These are phyloP conservation scores for Heliconius melpomene DNA, from an alignment of 1,140 invertebrate species.

Conservation along the genomic window DNA sequence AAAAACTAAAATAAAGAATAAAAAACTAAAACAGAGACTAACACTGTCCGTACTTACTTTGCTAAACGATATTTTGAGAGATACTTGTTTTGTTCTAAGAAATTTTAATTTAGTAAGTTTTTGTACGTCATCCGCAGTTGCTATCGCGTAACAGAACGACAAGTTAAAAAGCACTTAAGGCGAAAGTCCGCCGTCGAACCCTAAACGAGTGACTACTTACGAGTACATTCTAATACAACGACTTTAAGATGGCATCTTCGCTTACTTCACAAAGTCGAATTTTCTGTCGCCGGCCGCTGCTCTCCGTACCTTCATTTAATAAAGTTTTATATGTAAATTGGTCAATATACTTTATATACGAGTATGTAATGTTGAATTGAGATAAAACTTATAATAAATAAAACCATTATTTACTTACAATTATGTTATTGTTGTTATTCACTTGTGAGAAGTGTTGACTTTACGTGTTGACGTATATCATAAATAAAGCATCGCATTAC, in stretches of 20 bases:
- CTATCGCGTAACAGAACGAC: background rate
- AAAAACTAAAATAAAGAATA: too few relatives aligned
- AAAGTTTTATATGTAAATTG: background rate
- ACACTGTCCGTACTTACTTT: background rate
- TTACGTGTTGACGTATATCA: too few relatives aligned
- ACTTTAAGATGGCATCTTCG: constrained; percentile 3
- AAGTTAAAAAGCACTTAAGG: constrained; percentile 11
- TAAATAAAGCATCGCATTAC: background rate
- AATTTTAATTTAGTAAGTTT: background rate
- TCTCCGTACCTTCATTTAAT: background rate
- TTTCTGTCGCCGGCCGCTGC: background rate
- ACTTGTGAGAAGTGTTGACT: too few relatives aligned
- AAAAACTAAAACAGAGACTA: background rate
- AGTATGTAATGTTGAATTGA: background rate
- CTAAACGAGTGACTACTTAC: background rate
- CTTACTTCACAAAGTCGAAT: background rate
- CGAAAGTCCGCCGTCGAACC: background rate
- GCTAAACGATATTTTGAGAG: background rate
- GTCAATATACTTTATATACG: background rate
- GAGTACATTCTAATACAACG: constrained; percentile 9
- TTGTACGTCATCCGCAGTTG: constrained; percentile 5
- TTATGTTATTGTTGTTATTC: too few relatives aligned
- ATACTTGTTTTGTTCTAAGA: background rate
- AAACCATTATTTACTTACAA: too few relatives aligned
- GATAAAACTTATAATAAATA: background rate